Evolutionary conservation across 2,113 vertebrate genomes (phyloP), one percentile per base, ranked within the genome.

Genomic region (Labeo catla): DNA sequence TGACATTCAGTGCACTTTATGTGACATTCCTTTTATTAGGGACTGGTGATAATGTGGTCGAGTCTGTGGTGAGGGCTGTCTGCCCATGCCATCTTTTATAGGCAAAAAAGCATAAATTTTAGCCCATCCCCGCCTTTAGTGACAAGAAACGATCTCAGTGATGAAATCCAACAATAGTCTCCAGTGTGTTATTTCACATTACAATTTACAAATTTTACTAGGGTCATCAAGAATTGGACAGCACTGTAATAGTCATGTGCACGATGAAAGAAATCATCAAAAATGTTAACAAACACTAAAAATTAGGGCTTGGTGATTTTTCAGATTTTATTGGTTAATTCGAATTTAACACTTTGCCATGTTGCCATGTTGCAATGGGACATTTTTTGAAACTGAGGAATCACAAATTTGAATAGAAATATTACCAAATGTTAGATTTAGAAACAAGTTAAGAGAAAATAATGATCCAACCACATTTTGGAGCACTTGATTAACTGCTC

Each of bases 11-110:
- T 90, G 91, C 93, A 91, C 93, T 94, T 93, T 90, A 91, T 92
- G 91, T 94, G 94, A 95, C 93, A 94, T 94, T 94, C 93, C 86
- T 93, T 95, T 95, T 94, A 95, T 93, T 90, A 93, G 90, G 92
- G 92, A 91, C 89, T 87, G 90, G 87, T 90, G 91, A 91, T 94
- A 93, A 94, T 94, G 92, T 89, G 93, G 91, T 89, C 89, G 91
- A 91, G 93, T 90, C 82, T 68, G 90, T 88, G 87, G 89, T 91
- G 90, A 90, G 61, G 90, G 92, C 90, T 91, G 92, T 93, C 93
- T 91, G 87, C 91, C 93, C 91, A 91, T 90, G 88, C 85, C 52
- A 89, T 77, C 84, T 92, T 94, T 93, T 93, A 92, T 84, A 90
- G 88, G 34, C 79, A 72, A 77, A 86, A 90, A 86, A 88, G 76